phyloP scores from a whole-genome alignment of 2,113 vertebrate species.

The Misgurnus anguillicaudatus region DNA sequence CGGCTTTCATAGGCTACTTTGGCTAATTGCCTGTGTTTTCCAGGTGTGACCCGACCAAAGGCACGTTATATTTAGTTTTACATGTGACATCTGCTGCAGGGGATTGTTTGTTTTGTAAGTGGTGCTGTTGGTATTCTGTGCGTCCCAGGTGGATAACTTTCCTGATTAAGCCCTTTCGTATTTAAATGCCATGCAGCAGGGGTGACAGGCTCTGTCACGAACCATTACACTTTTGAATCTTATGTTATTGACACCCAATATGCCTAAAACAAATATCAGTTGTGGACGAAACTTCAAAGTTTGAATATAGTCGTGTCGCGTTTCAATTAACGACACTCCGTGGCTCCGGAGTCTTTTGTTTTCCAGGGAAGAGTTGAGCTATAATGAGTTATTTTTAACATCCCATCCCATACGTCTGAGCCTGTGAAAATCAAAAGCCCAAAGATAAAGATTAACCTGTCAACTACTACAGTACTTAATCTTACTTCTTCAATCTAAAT shows the following conservation, averaged over 20 bases:
- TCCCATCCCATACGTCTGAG: constrained; percentile 44
- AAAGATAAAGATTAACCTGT: constrained; percentile 36
- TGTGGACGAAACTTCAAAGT: constrained; percentile 23
- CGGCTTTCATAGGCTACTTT: constrained; percentile 46
- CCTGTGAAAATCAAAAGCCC: constrained; percentile 45
- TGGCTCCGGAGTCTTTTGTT: not conserved
- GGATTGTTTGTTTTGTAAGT: constrained; percentile 65
- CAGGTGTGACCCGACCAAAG: constrained; percentile 68
- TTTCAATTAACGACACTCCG: constrained; percentile 9
- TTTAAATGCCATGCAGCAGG: constrained; percentile 44
- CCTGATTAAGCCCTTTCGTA: constrained; percentile 46
- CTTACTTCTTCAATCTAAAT: constrained; percentile 44
- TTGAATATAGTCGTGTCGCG: constrained; percentile 25
- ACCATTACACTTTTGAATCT: constrained; percentile 7
- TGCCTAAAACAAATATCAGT: constrained; percentile 36
- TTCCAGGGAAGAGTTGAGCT: not conserved
- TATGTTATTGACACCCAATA: constrained; percentile 26
- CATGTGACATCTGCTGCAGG: constrained; percentile 65
- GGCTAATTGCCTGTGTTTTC: constrained; percentile 52
- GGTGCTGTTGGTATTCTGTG: constrained; percentile 52
- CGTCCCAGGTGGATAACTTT: constrained; percentile 66
- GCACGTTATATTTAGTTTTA: constrained; percentile 68
- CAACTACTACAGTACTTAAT: constrained; percentile 1
- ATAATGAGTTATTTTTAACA: constrained; percentile 42
- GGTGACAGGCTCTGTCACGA: not conserved